A percentile compares a stretch with the other conserved stretches of the same genome.
phyloP scores from a whole-genome alignment of 2,797 vertebrate species.

The Enteromius thamalakanensis region DNA sequence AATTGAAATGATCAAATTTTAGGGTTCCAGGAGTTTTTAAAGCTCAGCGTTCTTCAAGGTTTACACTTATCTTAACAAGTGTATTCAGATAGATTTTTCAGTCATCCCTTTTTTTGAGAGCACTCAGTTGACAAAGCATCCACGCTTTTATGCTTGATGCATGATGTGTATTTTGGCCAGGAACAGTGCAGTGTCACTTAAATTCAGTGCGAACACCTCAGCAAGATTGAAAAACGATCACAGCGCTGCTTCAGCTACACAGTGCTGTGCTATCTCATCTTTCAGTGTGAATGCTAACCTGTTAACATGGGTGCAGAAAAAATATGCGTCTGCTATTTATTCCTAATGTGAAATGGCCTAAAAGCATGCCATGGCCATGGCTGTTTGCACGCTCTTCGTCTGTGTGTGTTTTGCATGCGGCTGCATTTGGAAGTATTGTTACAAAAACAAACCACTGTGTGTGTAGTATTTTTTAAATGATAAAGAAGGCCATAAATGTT shows the following conservation, averaged over 20 bases:
- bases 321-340: neutral
- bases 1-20: neutral
- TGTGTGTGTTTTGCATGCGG: neutral
- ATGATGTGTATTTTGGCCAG: neutral
- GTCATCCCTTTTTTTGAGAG: neutral
- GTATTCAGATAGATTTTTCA: neutral
- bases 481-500: neutral
- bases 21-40: neutral
- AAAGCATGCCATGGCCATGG: neutral
- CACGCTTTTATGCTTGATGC: neutral
- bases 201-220: neutral
- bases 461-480: neutral
- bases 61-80: neutral
- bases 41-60: too few species aligned
- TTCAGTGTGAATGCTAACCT: neutral
- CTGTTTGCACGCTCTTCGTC: slow-evolving; percentile 7
- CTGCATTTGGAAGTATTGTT: slow-evolving; percentile 9
- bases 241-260: neutral
- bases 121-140: neutral
- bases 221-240: neutral
- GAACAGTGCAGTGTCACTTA: neutral
- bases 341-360: neutral
- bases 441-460: neutral
- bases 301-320: neutral
- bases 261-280: neutral